A percentile compares a stretch with the other conserved stretches of the same genome.
phyloP scores from a whole-genome alignment of 2,113 vertebrate species.

The Caloenas nicobarica region DNA sequence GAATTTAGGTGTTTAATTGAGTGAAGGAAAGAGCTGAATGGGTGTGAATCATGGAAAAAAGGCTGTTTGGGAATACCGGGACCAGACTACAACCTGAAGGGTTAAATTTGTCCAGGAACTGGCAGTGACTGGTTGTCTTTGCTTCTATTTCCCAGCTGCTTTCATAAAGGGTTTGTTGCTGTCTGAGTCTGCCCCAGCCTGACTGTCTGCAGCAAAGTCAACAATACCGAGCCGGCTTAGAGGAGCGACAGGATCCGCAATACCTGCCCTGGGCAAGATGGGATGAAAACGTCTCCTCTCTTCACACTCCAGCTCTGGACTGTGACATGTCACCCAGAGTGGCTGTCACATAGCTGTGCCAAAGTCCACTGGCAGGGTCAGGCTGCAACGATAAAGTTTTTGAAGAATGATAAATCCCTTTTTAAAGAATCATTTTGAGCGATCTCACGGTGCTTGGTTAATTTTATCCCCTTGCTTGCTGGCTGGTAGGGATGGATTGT shows the following conservation, averaged over 20 bases:
- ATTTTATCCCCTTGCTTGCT: background rate
- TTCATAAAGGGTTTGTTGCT: conserved; percentile 51
- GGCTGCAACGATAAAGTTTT: background rate
- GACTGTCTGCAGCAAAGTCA: conserved; percentile 60
- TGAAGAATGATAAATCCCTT: background rate
- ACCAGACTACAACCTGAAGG: background rate
- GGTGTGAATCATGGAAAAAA: background rate
- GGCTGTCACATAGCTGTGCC: background rate
- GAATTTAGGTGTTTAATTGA: background rate
- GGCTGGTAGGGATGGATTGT: background rate
- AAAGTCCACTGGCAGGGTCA: background rate
- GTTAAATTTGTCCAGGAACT: conserved; percentile 10
- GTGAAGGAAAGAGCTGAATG: background rate
- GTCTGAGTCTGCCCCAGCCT: conserved; percentile 26
- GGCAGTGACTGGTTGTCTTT: background rate
- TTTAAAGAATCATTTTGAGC: background rate
- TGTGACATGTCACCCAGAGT: background rate
- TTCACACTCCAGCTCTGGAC: background rate
- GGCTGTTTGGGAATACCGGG: background rate
- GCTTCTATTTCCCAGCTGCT: conserved; percentile 36
- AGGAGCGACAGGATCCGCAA: background rate
- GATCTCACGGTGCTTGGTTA: background rate
- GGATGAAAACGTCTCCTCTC: background rate
- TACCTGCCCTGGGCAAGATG: background rate
- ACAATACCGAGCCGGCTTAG: background rate